Evolutionary conservation across 2,113 vertebrate species (phyloP), one percentile per base, ranked within the genome.

Genomic region (Peucedramus taeniatus): DNA sequence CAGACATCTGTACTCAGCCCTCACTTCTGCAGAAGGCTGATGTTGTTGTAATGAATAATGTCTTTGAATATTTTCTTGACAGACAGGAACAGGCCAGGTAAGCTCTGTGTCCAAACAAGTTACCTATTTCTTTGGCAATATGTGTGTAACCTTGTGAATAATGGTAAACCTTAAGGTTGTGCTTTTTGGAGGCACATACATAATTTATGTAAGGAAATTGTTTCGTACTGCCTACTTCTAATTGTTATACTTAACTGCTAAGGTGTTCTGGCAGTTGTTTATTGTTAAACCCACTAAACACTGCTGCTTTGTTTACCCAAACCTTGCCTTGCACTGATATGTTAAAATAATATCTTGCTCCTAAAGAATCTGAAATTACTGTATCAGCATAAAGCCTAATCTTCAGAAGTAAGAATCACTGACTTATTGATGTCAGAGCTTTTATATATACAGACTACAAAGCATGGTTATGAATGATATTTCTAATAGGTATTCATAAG

Each of bases 51-150:
- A 98, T 99, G 99, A 99, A 99, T 98, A 99, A 99, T 86, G 99
- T 99, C 81, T 99, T 99, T 47, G 98, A 99, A 98, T 99, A 98
- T 96, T 99, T 99, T 96, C 97, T 99, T 98, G 98, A 99, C 94
- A 98, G 98, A 85, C 92, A 76, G 75, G 97, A 99, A 90, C 99
- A 99, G 97, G 91, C 98, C 95, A 99, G 98, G 99, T 99, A 98
- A 85, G 95, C 86, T 95, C 71, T 89, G 92, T 96, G 83, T 97
- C 95, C 79, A 89, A 85, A 74, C 76, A 96, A 94, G 85, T 95
- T 95, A 87, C 56, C 70, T 93, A 7, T 94, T 94, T 94, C 83
- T 92, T 53, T 94, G 92, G 77, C 90, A 95, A 33, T 88, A 51
- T 65, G 49, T 66, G 17, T 59, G 33, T 85, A 96, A 60, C 65